Evolutionary conservation across 2,113 vertebrate genomes (phyloP).

Genomic region (Mirza zaza): DNA sequence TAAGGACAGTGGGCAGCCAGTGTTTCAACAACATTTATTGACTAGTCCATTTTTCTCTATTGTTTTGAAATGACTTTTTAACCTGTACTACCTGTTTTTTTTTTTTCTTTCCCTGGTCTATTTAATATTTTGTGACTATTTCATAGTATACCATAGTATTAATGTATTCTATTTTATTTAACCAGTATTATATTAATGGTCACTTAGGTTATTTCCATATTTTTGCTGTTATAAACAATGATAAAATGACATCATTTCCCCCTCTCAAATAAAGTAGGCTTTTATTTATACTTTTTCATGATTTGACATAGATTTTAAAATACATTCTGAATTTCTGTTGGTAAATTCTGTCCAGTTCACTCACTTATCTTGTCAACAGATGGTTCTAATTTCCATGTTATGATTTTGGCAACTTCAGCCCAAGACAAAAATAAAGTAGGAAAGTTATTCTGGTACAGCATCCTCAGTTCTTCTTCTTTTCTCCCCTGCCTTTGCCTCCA

Average conservation of each 20-base stretch:
- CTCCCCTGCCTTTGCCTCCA: background rate
- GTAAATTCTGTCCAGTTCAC: constrained; percentile 58
- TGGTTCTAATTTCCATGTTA: constrained; percentile 68
- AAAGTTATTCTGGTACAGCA: constrained; percentile 9
- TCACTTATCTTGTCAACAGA: constrained; percentile 44
- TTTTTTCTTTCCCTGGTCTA: background rate
- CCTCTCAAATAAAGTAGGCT: background rate
- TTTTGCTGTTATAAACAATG: background rate
- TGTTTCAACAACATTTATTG: background rate
- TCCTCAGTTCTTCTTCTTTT: background rate
- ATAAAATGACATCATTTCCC: background rate
- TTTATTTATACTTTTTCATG: constrained; percentile 45
- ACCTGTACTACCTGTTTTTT: background rate
- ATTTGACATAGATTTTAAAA: constrained; percentile 56
- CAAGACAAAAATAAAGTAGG: constrained; percentile 65
- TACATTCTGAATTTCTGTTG: constrained; percentile 56
- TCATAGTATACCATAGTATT: background rate
- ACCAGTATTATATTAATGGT: background rate
- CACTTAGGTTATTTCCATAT: background rate
- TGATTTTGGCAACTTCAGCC: constrained; percentile 65
- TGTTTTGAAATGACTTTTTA: constrained; percentile 1
- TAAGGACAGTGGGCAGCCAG: background rate
- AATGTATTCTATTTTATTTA: background rate
- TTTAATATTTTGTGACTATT: background rate
- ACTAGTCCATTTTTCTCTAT: background rate